These are phyloP conservation scores for Periophthalmodon schlosseri DNA, from an alignment of 2,113 vertebrate species.

Conservation along the genomic window DNA sequence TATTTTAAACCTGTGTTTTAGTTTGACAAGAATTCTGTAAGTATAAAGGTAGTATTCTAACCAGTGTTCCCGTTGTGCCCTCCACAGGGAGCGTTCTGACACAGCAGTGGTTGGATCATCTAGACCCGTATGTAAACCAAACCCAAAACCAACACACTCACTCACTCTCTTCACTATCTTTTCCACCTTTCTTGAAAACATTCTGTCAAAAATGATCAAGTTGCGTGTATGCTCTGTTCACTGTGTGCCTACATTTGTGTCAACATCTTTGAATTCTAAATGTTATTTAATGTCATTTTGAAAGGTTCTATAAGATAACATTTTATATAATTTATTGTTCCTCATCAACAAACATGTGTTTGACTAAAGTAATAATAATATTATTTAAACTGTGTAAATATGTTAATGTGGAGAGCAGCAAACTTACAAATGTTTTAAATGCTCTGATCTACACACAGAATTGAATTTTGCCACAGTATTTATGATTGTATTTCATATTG, in stretches of 20 bases:
- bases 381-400: conserved; percentile 10
- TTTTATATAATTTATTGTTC: conserved; percentile 53
- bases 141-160: conserved; percentile 69
- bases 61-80: neutral
- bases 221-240: conserved; percentile 65
- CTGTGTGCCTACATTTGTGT: conserved; percentile 68
- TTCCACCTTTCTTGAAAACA: conserved; percentile 65
- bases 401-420: conserved; percentile 49
- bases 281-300: conserved; percentile 63
- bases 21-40: too few species aligned
- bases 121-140: conserved; percentile 99
- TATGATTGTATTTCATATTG: conserved; percentile 72
- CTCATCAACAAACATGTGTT: conserved; percentile 25
- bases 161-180: conserved; percentile 54
- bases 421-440: conserved; percentile 46
- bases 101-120: conserved; percentile 92
- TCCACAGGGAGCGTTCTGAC: conserved; percentile 93
- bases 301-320: conserved; percentile 35
- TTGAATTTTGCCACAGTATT: conserved; percentile 56
- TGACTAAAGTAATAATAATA: conserved; percentile 35
- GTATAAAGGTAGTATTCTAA: neutral
- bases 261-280: conserved; percentile 50
- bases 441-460: conserved; percentile 47
- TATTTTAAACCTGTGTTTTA: neutral
- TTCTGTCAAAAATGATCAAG: conserved; percentile 61